Percentiles rank a stretch among this genome's conserved stretches.
Evolutionary conservation across 2,888 invertebrate species (phyloP).

Genomic region (Philaethria dido): DNA sequence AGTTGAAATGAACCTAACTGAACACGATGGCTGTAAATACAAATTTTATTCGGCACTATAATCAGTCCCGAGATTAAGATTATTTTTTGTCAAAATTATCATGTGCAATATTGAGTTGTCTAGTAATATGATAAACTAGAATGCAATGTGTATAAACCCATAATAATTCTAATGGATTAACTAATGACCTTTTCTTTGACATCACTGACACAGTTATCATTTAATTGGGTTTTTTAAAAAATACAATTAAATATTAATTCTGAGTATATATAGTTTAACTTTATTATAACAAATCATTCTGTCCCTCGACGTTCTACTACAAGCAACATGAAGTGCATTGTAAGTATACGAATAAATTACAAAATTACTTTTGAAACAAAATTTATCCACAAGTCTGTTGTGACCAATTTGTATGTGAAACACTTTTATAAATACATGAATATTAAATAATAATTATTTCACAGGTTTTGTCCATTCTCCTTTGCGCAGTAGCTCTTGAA

Average conservation of each 20-base stretch:
- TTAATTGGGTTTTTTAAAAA: conserved; percentile 15
- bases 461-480: conserved; percentile 20
- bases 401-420: background rate
- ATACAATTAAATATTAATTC: no score
- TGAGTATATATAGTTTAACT: conserved; percentile 17
- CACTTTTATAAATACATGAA: background rate
- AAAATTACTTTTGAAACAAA: background rate
- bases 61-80: no score
- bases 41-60: no score
- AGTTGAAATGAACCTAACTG: no score
- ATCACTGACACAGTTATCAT: conserved; percentile 4
- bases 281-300: background rate
- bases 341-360: background rate
- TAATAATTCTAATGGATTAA: background rate
- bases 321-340: conserved; percentile 33
- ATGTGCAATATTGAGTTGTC: no score
- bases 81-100: no score
- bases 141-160: no score
- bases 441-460: background rate
- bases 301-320: background rate
- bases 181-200: conserved; percentile 2
- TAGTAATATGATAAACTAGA: no score
- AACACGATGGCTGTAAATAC: no score
- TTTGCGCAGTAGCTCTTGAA: conserved; percentile 22
- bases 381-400: background rate